Base-by-base conservation (phyloP, 2,888 invertebrate species). In the Euplexia lucipara region DNA sequence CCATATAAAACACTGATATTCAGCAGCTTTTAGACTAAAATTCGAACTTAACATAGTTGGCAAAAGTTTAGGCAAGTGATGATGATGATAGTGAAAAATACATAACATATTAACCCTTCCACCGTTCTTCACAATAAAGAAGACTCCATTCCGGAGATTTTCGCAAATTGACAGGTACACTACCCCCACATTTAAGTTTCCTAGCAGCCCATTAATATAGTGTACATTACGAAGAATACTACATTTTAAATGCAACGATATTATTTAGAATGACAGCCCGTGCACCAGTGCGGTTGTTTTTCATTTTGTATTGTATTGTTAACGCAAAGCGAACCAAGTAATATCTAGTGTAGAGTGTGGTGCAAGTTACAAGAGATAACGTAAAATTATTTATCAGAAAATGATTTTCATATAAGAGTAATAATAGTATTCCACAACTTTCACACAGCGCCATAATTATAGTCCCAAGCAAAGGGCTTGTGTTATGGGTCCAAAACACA, bases 301-400 rank as follows among this genome's bases (percentile, higher is more conserved):
- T 83, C 83, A 85, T 86, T 83, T 76, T 35, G 72, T 71, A 54
- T 62, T 69, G 74, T 75, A 83, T 85, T 86, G 83, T 84, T 79
- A 69, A 70, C 69, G 74, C 76, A 59, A 56, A 54, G 49, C 48
- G 63, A 73, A 64, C 64, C 72, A 58, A 83, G 78, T 81, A 82
- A 81, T 81, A 75, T 72, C 49, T 39, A 5, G 14, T 5, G 22
- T 39, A 5, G 14, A 6, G 22, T 30, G 2, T 63, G 78, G 68
- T 72, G 0, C 49, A 79, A 78, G 70, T 39, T 14, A 70, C 7
- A 12, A 65, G 57, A 41, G 5, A 2, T 26, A n/a, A n/a, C n/a
- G n/a, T n/a, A n/a, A n/a, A n/a, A n/a, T n/a, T n/a, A n/a, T n/a
- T n/a, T n/a, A n/a, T n/a, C n/a, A n/a, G n/a, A n/a, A n/a, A n/a